Evolutionary conservation across 2,797 vertebrate genomes (phyloP).

Genomic region (Chanos chanos): DNA sequence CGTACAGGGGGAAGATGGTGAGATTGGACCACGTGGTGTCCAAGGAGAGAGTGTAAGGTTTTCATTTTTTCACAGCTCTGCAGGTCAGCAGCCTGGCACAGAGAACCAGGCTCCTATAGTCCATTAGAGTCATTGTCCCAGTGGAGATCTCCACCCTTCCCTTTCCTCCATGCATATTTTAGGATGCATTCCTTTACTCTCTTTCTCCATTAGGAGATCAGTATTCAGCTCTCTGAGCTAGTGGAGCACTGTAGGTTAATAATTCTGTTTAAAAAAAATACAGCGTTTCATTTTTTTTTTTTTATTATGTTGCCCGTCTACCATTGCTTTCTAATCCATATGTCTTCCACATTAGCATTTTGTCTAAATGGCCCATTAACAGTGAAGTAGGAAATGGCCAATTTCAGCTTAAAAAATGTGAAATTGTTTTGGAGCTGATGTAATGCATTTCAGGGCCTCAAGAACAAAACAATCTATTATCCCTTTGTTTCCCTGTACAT

Average conservation of each 20-base stretch:
- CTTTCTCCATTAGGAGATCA: too few relatives aligned
- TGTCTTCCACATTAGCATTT: neutral
- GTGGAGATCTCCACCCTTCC: slow-evolving; percentile 14
- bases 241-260: neutral
- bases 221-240: neutral
- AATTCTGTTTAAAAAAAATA: too few relatives aligned
- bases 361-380: slow-evolving; percentile 14
- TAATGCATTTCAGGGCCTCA: neutral
- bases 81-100: neutral
- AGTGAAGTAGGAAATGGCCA: slow-evolving; percentile 1
- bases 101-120: neutral
- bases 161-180: neutral
- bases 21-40: slow-evolving; percentile 91
- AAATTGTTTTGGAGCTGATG: neutral
- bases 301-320: too few relatives aligned
- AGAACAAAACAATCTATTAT: neutral
- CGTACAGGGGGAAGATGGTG: slow-evolving; percentile 91
- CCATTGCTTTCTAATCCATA: too few relatives aligned
- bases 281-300: slow-evolving; percentile 1
- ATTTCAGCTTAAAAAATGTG: neutral
- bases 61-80: neutral
- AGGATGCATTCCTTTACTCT: slow-evolving; percentile 9
- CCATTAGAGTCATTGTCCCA: slow-evolving; percentile 40
- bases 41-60: slow-evolving; percentile 92
- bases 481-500: slow-evolving; percentile 3